Percentiles rank a stretch among this genome's conserved stretches.
phyloP scores from a whole-genome alignment of 1,140 invertebrate genomes.

The Pogonus chalceus region DNA sequence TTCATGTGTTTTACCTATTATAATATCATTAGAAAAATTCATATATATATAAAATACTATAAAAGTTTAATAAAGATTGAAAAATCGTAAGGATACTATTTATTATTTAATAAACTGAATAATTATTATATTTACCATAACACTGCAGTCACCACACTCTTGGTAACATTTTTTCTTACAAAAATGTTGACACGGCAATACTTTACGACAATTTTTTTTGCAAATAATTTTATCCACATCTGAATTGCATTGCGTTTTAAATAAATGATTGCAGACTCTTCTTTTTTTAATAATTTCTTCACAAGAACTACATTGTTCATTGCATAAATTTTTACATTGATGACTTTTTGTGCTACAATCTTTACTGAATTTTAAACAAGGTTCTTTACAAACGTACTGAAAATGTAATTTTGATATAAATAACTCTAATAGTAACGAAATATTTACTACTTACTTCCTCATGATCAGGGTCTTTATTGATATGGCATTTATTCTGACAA shows the following conservation, averaged over 20 bases:
- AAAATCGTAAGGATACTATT: not conserved
- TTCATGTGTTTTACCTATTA: not conserved
- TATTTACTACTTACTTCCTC: slow-evolving; percentile 13
- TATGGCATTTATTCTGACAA: slow-evolving; percentile 32
- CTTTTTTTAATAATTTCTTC: slow-evolving; percentile 31
- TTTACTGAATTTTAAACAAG: slow-evolving; percentile 31
- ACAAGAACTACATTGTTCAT: slow-evolving; percentile 37
- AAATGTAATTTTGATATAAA: slow-evolving; percentile 16
- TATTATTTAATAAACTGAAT: not conserved
- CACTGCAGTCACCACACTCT: slow-evolving; percentile 28
- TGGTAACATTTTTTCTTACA: slow-evolving; percentile 35
- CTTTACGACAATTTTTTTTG: slow-evolving; percentile 30
- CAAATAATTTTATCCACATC: slow-evolving; percentile 27
- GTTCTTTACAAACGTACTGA: slow-evolving; percentile 36
- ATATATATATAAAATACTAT: not conserved
- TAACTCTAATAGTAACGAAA: not conserved
- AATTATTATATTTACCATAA: slow-evolving; percentile 22
- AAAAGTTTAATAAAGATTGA: not conserved
- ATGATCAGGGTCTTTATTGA: slow-evolving; percentile 32
- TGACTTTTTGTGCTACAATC: slow-evolving; percentile 32
- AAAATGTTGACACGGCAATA: slow-evolving; percentile 33
- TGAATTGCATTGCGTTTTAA: slow-evolving; percentile 26
- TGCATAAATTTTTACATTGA: slow-evolving; percentile 34
- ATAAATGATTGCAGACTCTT: slow-evolving; percentile 31
- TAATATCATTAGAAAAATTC: not conserved